Conservation (phyloP, 2,113 vertebrate genomes). For the Pteropus alecto region DNA sequence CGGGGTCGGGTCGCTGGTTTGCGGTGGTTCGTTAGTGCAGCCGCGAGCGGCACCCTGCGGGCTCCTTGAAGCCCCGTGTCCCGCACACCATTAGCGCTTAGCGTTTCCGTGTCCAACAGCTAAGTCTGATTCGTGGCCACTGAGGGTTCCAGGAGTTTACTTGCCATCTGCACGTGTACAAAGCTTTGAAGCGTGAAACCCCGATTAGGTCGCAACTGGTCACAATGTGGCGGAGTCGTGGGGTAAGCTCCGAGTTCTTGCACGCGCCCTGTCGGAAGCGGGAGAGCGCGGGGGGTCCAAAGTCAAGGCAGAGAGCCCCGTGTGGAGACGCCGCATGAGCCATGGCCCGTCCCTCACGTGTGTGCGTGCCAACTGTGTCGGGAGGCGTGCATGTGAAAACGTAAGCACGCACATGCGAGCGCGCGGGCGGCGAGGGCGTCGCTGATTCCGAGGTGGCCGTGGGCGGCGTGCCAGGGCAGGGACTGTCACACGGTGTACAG, state of each 20-base stretch:
- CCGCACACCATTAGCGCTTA: slow-evolving; percentile 25
- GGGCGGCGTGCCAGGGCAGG: not conserved
- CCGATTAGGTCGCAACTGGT: slow-evolving; percentile 38
- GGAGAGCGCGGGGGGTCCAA: not conserved
- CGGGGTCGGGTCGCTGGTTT: not conserved
- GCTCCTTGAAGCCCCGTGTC: not conserved
- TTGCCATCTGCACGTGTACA: slow-evolving; percentile 40
- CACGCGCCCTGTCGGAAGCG: not conserved
- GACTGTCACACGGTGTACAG: not conserved
- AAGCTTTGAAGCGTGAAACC: slow-evolving; percentile 34
- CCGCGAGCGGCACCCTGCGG: no score
- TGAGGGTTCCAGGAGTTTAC: slow-evolving; percentile 22
- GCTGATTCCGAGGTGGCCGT: not conserved
- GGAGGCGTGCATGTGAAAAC: not conserved
- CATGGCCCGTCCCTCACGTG: not conserved
- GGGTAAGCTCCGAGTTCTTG: not conserved
- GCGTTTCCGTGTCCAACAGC: slow-evolving; percentile 23
- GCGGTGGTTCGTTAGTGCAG: not conserved
- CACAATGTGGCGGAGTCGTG: slow-evolving; percentile 28
- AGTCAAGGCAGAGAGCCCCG: not conserved
- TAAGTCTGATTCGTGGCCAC: not conserved
- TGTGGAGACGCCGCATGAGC: not conserved
- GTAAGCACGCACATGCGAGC: not conserved
- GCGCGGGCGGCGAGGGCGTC: not conserved
- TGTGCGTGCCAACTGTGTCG: not conserved